A percentile compares a stretch with the other conserved stretches of the same genome.
Evolutionary conservation across 2,888 invertebrate genomes (phyloP).

Genomic region (Pyrrhosoma nymphula): DNA sequence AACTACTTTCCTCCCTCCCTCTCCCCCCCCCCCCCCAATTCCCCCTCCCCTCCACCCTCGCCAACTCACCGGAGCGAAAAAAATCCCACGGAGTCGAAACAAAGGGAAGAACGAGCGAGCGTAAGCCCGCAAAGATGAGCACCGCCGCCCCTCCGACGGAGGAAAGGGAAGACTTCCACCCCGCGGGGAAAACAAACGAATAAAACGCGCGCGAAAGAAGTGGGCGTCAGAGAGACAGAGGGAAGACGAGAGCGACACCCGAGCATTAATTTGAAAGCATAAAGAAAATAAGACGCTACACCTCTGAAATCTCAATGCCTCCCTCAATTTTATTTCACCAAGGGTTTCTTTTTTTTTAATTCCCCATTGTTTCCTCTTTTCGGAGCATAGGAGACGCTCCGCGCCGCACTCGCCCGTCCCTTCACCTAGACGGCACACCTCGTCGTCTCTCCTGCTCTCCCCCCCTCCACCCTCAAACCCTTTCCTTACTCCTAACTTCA

Average conservation of each 20-base stretch:
- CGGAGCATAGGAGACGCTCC: background rate
- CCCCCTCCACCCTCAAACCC: background rate
- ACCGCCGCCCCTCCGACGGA: background rate
- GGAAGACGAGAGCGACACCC: conserved; percentile 21
- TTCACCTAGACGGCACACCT: background rate
- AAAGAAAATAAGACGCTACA: conserved; percentile 63
- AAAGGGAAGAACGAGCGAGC: background rate
- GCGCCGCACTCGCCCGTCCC: background rate
- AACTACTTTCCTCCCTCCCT: too few relatives aligned
- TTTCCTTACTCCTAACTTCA: background rate
- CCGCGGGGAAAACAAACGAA: background rate
- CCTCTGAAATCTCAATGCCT: conserved; percentile 59
- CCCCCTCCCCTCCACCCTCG: background rate
- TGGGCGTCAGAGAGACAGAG: background rate
- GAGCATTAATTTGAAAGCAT: conserved; percentile 54
- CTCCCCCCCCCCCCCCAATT: background rate
- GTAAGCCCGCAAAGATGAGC: background rate
- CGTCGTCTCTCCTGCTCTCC: background rate
- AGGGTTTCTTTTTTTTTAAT: conserved; percentile 18
- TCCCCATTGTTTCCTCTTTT: conserved; percentile 33
- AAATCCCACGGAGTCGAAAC: background rate
- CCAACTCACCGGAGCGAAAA: background rate
- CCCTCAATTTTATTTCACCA: conserved; percentile 3
- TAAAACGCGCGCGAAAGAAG: background rate
- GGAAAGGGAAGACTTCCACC: background rate